phyloP scores from a whole-genome alignment of 2,113 vertebrate genomes.

The Perognathus longimembris region DNA sequence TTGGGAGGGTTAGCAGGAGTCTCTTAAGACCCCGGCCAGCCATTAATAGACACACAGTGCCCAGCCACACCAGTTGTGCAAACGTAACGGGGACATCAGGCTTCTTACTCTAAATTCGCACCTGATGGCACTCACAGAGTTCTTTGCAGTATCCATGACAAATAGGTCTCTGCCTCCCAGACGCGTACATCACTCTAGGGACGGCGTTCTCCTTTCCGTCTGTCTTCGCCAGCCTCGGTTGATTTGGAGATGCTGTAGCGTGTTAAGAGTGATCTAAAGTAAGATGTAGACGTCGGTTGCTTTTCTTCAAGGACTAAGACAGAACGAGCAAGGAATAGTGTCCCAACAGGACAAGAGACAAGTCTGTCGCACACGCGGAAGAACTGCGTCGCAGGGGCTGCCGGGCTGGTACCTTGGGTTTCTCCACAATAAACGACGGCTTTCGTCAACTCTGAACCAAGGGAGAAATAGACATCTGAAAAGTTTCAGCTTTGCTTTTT shows the following conservation, averaged over 20 bases:
- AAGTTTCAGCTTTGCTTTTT: slow-evolving; percentile 50
- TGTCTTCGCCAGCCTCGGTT: background rate
- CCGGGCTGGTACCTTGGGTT: background rate
- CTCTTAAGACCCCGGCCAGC: background rate
- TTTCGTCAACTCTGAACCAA: background rate
- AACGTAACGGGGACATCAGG: background rate
- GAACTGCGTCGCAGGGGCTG: background rate
- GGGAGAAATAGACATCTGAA: background rate
- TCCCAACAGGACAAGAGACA: background rate
- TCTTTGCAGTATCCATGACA: background rate
- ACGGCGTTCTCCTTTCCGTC: background rate
- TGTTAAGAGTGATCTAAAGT: background rate
- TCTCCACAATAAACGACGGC: background rate
- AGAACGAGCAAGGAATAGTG: background rate
- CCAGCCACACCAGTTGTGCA: background rate
- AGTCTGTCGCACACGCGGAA: background rate
- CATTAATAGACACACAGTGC: too few relatives aligned
- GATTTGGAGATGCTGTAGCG: background rate
- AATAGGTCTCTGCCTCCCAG: background rate
- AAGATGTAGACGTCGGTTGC: background rate
- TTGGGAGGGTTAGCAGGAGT: background rate
- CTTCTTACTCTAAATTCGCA: background rate
- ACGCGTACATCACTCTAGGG: background rate
- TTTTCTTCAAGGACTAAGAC: background rate
- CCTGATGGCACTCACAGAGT: background rate